Base-by-base conservation (phyloP, 1,140 invertebrate genomes). In the Muscidifurax raptorellus region DNA sequence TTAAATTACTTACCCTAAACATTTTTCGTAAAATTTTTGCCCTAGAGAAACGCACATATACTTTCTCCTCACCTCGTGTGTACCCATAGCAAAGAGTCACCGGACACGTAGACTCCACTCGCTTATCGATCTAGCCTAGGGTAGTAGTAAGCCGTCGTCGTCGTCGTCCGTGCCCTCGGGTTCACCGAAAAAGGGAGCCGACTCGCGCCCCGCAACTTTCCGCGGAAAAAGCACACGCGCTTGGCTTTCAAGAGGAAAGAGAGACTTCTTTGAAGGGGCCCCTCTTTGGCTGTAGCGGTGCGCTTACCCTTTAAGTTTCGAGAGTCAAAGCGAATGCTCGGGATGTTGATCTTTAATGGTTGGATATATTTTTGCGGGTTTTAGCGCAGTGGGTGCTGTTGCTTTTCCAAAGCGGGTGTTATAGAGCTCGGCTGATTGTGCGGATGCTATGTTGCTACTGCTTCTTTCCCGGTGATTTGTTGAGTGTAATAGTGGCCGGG, bases 281-380 rank as follows among this genome's bases (percentile, higher is more conserved):
- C 0, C 52, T 47, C 44, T 71, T 71, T 71, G 67, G 67, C 0
- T 15, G 22, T 59, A 59, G 52, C 52, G 18, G 67, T 9, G 10
- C 67, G 67, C 27, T 69, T 18, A 30, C 25, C 25, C 67, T 69
- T 30, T 59, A 59, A 59, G 52, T 59, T 27, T 30, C 15, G 27
- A 69, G 28, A 67, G 59, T 67, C 77, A 67, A 80, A 66, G 59
- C 59, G 76, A 47, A 28, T 32, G 28, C 28, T 22, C 22, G 77
- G 30, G 5, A 80, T 80, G 59, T 80, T 40, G 77, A 80, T 80
- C 77, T 80, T 80, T 80, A 67, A 80, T 80, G 77, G 32, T 22
- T 32, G 59, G 47, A 77, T 77, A 77, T 77, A 64, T 69, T 69
- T 69, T 15, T 69, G 10, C 18, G 27, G 67, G 52, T n/a, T 59